Evolutionary conservation across 2,797 vertebrate species (phyloP).

Genomic region (Ctenopoma kingsleyae): DNA sequence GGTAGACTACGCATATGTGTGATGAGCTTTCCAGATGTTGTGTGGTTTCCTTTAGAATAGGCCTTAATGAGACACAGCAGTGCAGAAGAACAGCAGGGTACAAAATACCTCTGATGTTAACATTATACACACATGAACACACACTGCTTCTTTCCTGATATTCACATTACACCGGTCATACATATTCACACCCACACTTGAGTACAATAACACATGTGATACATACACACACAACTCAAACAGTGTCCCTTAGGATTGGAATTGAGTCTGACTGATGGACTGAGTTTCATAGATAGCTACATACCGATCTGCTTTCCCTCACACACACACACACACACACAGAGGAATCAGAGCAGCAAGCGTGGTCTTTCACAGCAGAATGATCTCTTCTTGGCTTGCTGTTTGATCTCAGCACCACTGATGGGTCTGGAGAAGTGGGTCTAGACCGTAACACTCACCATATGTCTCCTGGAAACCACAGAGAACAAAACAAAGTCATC

Average conservation of each 20-base stretch:
- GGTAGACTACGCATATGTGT: constrained; percentile 8
- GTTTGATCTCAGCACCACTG: constrained; percentile 56
- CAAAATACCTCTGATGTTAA: constrained; percentile 41
- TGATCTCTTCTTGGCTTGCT: constrained; percentile 43
- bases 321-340: constrained; percentile 5
- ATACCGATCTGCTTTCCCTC: constrained; percentile 54
- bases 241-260: constrained; percentile 31
- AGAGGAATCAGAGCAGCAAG: constrained; percentile 23
- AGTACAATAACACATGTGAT: constrained; percentile 65
- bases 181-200: constrained; percentile 67
- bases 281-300: constrained; percentile 51
- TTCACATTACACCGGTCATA: constrained; percentile 61
- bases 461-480: constrained; percentile 63
- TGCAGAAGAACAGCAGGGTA: constrained; percentile 28
- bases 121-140: constrained; percentile 31
- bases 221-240: constrained; percentile 21
- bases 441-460: constrained; percentile 59
- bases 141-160: constrained; percentile 33
- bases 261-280: constrained; percentile 56
- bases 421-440: constrained; percentile 43
- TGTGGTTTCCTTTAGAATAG: constrained; percentile 51
- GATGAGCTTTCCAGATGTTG: constrained; percentile 67
- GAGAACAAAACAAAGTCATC: constrained; percentile 71
- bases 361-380: constrained; percentile 36
- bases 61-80: constrained; percentile 59